These are phyloP conservation scores for Lateolabrax maculatus DNA, from an alignment of 2,797 vertebrate genomes.

Conservation along the genomic window DNA sequence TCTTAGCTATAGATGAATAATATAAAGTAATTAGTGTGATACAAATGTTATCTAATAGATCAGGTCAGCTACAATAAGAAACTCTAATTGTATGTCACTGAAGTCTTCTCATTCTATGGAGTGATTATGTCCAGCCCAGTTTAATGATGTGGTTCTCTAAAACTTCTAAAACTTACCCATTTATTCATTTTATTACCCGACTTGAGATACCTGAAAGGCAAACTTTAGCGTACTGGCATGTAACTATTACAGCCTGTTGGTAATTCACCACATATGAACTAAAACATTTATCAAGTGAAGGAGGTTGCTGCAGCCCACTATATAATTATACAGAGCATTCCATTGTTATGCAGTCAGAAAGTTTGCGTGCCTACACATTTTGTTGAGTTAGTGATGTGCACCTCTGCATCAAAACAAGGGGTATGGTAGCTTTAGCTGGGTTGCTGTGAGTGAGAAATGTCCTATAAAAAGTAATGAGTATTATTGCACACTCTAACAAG, in stretches of 20 bases:
- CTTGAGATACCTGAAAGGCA: slow-evolving; percentile 17
- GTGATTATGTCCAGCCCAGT: slow-evolving; percentile 31
- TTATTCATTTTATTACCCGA: slow-evolving; percentile 14
- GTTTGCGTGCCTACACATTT: neutral
- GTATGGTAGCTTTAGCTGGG: too few relatives aligned
- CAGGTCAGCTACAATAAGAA: slow-evolving; percentile 62
- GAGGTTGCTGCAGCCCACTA: neutral
- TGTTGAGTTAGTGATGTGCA: neutral
- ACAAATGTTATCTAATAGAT: slow-evolving; percentile 73
- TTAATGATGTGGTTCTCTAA: slow-evolving; percentile 33
- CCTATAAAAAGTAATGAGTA: neutral
- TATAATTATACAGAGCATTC: neutral
- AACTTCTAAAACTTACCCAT: slow-evolving; percentile 35
- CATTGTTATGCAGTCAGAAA: neutral
- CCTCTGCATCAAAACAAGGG: neutral
- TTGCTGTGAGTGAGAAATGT: neutral
- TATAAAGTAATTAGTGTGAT: slow-evolving; percentile 69
- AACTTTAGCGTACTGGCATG: slow-evolving; percentile 9
- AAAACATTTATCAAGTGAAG: neutral
- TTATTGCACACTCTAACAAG: neutral
- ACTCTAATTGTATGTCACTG: slow-evolving; percentile 26
- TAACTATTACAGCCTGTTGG: neutral
- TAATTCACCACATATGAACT: neutral
- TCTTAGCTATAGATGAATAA: slow-evolving; percentile 67
- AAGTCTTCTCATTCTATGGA: slow-evolving; percentile 30